Conservation (phyloP, 92 coral and sea anemone species). For the Phenganax marumi region DNA sequence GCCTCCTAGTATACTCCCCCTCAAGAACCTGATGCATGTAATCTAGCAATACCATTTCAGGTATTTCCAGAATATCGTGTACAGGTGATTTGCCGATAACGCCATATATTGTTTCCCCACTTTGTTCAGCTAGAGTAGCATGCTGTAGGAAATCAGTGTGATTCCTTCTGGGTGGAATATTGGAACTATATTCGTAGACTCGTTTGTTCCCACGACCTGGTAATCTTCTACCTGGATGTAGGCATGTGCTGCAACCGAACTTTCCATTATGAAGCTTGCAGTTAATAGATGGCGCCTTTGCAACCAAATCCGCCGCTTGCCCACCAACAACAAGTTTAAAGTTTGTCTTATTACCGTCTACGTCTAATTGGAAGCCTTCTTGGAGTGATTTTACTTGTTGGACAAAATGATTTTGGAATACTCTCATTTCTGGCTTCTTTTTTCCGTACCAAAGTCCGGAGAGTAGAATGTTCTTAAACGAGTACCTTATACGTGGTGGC, state of each 20-base stretch:
- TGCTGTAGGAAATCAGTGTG: constrained; percentile 54
- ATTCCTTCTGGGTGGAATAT: constrained; percentile 43
- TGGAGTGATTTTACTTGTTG: too few species aligned
- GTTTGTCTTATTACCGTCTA: too few species aligned
- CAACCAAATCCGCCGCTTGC: constrained; percentile 61
- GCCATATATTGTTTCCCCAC: constrained; percentile 31
- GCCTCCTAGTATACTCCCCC: neutral
- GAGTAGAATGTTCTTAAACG: constrained; percentile 58
- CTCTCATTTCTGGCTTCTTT: constrained; percentile 32
- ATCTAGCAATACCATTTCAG: constrained; percentile 5
- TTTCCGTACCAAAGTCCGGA: constrained; percentile 58
- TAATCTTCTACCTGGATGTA: constrained; percentile 60
- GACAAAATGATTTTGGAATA: neutral
- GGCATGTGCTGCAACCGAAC: constrained; percentile 60
- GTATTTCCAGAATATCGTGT: constrained; percentile 45
- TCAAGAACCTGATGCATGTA: constrained; percentile 30
- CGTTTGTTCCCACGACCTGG: constrained; percentile 61
- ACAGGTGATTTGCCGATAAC: constrained; percentile 51
- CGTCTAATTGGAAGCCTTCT: too few species aligned
- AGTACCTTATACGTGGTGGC: constrained; percentile 54
- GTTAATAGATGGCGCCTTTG: constrained; percentile 64
- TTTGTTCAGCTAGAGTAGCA: constrained; percentile 48
- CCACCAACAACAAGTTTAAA: constrained; percentile 67
- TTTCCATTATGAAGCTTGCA: constrained; percentile 53
- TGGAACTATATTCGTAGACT: constrained; percentile 28